These are phyloP conservation scores for Tonatia bakeri DNA, from an alignment of 2,113 vertebrate species.

Conservation along the genomic window DNA sequence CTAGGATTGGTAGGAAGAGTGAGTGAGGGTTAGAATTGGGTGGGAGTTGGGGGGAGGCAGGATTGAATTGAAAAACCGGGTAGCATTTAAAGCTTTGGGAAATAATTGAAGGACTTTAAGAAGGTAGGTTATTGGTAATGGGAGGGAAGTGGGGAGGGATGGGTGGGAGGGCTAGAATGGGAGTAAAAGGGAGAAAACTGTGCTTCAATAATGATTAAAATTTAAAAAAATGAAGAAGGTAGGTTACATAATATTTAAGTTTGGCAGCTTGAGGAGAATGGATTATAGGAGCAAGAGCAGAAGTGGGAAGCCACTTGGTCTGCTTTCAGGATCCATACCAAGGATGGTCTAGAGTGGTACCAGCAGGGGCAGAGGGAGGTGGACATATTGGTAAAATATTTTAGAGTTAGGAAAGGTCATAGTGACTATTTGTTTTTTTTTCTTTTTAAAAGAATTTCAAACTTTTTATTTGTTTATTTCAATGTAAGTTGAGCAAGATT, in stretches of 20 bases:
- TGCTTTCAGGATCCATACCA: not conserved
- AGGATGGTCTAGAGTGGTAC: not conserved
- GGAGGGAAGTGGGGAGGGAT: too few relatives aligned
- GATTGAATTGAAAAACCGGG: not conserved
- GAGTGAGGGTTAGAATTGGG: not conserved
- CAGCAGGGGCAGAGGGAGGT: not conserved
- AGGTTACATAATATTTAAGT: not conserved
- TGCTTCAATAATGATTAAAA: too few relatives aligned
- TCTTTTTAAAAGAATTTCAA: not conserved
- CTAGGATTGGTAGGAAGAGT: not conserved
- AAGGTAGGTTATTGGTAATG: too few relatives aligned
- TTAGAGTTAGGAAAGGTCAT: not conserved
- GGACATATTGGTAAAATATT: not conserved
- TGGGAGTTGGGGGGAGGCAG: fast-evolving
- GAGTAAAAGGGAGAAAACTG: too few relatives aligned
- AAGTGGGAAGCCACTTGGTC: not conserved
- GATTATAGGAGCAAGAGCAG: not conserved
- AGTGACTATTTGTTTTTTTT: not conserved
- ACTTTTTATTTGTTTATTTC: not conserved
- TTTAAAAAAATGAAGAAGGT: too few relatives aligned
- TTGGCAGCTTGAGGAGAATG: not conserved
- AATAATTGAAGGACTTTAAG: not conserved
- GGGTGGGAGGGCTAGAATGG: too few relatives aligned
- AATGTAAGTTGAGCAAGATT: not conserved
- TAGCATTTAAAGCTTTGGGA: not conserved